phyloP scores from a whole-genome alignment of 2,888 invertebrate genomes.

The Conops quadrifasciatus region DNA sequence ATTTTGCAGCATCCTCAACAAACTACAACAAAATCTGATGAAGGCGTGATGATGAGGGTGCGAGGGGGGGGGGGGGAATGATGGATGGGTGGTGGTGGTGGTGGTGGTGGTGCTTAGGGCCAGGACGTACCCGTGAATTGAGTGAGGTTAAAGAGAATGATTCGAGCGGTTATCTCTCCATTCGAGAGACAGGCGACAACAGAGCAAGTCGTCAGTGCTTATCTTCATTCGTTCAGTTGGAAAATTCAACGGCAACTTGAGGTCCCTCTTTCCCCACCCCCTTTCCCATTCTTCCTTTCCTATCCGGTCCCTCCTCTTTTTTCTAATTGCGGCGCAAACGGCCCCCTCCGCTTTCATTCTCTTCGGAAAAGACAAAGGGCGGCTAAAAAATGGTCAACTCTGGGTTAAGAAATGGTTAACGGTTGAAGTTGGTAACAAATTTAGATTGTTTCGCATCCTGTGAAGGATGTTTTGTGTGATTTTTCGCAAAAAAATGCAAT shows the following conservation, averaged over 20 bases:
- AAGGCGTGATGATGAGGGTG: not conserved
- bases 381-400: too few species aligned
- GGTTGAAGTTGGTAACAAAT: too few species aligned
- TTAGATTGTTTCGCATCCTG: too few species aligned
- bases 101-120: not conserved
- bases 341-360: too few species aligned
- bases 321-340: too few species aligned
- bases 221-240: slow-evolving; percentile 55
- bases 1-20: not conserved
- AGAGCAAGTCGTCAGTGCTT: slow-evolving; percentile 42
- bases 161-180: slow-evolving; percentile 42
- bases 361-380: too few species aligned
- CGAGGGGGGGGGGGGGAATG: slow-evolving; percentile 1
- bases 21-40: slow-evolving; percentile 2
- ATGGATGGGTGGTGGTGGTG: not conserved
- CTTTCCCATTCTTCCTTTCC: too few species aligned
- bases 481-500: too few species aligned
- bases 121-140: not conserved
- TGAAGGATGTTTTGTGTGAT: too few species aligned
- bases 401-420: too few species aligned
- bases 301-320: not conserved
- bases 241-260: slow-evolving; percentile 47
- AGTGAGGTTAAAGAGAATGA: slow-evolving; percentile 10
- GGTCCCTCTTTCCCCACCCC: too few species aligned
- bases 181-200: slow-evolving; percentile 32